Percentiles rank a stretch among this genome's conserved stretches.
Conservation (phyloP, 2,888 invertebrate genomes). For the Arctia plantaginis region DNA sequence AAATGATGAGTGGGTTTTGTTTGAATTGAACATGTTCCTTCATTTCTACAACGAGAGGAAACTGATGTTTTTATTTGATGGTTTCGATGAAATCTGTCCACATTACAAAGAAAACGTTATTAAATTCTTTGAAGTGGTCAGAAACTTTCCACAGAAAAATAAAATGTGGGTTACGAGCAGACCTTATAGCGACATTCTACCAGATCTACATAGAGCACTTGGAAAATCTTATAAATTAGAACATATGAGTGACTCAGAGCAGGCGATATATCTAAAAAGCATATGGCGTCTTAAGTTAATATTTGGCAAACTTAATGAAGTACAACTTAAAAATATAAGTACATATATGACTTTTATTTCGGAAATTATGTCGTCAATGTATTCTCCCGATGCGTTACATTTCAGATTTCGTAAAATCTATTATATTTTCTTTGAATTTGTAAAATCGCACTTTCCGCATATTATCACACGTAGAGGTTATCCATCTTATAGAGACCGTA, state of each 20-base stretch:
- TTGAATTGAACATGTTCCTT: slow-evolving; percentile 16
- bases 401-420: slow-evolving; percentile 12
- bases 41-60: slow-evolving; percentile 21
- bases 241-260: slow-evolving; percentile 22
- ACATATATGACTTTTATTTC: slow-evolving; percentile 12
- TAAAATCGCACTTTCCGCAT: not conserved
- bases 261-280: slow-evolving; percentile 26
- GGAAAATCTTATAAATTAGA: slow-evolving; percentile 24
- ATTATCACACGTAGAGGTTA: not conserved
- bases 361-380: not conserved
- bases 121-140: slow-evolving; percentile 8
- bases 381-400: not conserved
- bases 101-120: slow-evolving; percentile 18
- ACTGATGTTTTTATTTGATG: slow-evolving; percentile 21
- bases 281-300: slow-evolving; percentile 27
- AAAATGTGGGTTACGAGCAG: slow-evolving; percentile 40
- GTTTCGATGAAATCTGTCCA: slow-evolving; percentile 29
- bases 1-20: slow-evolving; percentile 1
- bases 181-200: slow-evolving; percentile 34
- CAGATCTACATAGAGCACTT: slow-evolving; percentile 29
- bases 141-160: slow-evolving; percentile 11
- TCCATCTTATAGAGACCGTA: not conserved
- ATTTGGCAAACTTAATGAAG: slow-evolving; percentile 15
- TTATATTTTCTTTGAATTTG: slow-evolving; percentile 11
- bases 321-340: slow-evolving; percentile 27